These are phyloP conservation scores for Creontiades dilutus DNA, from an alignment of 2,888 invertebrate genomes.

Conservation along the genomic window DNA sequence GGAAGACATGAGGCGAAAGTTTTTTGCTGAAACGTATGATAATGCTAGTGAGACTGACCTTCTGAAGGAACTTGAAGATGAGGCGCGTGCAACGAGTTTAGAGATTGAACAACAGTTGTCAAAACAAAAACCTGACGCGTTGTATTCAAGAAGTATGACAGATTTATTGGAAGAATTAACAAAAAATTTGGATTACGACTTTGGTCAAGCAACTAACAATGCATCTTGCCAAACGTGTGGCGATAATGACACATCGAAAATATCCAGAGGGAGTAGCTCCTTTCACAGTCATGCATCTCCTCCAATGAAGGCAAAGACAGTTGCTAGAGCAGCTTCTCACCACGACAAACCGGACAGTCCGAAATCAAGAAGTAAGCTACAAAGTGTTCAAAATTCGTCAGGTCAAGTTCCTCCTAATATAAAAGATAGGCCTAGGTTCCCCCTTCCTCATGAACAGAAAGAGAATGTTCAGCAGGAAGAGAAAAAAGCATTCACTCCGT, in stretches of 20 bases:
- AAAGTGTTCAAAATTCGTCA: conserved; percentile 31
- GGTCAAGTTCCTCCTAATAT: conserved; percentile 58
- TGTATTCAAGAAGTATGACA: conserved; percentile 75
- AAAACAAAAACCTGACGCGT: conserved; percentile 64
- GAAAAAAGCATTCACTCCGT: conserved; percentile 44
- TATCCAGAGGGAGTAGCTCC: conserved; percentile 54
- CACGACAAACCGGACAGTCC: conserved; percentile 61
- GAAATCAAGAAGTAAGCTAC: conserved; percentile 45
- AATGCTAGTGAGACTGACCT: conserved; percentile 84
- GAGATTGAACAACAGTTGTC: conserved; percentile 83
- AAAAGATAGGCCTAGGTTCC: conserved; percentile 61
- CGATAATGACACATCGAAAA: conserved; percentile 64
- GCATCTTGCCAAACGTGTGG: conserved; percentile 76
- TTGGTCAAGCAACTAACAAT: conserved; percentile 79
- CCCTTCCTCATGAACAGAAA: conserved; percentile 60
- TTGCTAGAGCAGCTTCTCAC: conserved; percentile 64
- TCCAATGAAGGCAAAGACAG: conserved; percentile 60
- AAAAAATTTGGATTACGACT: conserved; percentile 75
- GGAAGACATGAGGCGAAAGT: conserved; percentile 70
- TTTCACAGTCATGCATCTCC: conserved; percentile 64
- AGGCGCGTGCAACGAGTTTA: conserved; percentile 87
- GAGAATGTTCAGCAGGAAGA: conserved; percentile 48
- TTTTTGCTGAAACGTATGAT: conserved; percentile 75
- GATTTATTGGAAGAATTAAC: conserved; percentile 75
- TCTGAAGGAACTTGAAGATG: conserved; percentile 86